Percentiles rank a stretch among this genome's conserved stretches.
Conservation (phyloP, 2,888 invertebrate genomes). For the Operophtera brumata region DNA sequence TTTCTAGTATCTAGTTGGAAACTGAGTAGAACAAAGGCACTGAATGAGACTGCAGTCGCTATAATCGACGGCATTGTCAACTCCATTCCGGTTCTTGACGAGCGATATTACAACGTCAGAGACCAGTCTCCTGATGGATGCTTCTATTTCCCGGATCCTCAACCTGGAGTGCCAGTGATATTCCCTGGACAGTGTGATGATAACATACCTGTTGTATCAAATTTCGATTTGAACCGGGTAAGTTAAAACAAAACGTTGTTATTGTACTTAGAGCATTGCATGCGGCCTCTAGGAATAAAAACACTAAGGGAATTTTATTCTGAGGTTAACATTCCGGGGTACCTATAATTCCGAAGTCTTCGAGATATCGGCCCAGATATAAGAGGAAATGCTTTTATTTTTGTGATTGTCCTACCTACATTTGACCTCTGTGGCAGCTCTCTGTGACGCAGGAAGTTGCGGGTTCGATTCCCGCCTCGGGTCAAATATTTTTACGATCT, state of each 20-base stretch:
- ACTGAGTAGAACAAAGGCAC: constrained; percentile 45
- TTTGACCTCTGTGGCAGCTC: too few relatives aligned
- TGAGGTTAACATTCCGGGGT: too few relatives aligned
- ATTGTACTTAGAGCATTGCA: too few relatives aligned
- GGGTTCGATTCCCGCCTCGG: too few relatives aligned
- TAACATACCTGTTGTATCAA: constrained; percentile 33
- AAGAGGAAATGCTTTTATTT: too few relatives aligned
- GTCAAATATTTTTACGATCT: too few relatives aligned
- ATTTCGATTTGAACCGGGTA: constrained; percentile 35
- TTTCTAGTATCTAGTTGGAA: constrained; percentile 51
- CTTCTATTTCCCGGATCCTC: constrained; percentile 52
- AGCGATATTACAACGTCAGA: constrained; percentile 40
- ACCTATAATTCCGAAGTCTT: too few relatives aligned
- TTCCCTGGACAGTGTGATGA: constrained; percentile 53
- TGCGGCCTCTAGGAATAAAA: too few relatives aligned
- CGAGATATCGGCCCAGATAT: too few relatives aligned
- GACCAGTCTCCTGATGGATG: constrained; percentile 48
- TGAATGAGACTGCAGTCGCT: constrained; percentile 30
- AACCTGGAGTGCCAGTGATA: constrained; percentile 41
- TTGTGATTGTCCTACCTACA: too few relatives aligned
- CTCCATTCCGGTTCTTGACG: constrained; percentile 43
- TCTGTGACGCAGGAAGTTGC: too few relatives aligned
- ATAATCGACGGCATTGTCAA: constrained; percentile 41
- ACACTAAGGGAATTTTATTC: too few relatives aligned
- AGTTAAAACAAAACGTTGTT: neutral